These are phyloP conservation scores for Shinisaurus crocodilurus DNA, from an alignment of 2,113 vertebrate species.

Conservation along the genomic window DNA sequence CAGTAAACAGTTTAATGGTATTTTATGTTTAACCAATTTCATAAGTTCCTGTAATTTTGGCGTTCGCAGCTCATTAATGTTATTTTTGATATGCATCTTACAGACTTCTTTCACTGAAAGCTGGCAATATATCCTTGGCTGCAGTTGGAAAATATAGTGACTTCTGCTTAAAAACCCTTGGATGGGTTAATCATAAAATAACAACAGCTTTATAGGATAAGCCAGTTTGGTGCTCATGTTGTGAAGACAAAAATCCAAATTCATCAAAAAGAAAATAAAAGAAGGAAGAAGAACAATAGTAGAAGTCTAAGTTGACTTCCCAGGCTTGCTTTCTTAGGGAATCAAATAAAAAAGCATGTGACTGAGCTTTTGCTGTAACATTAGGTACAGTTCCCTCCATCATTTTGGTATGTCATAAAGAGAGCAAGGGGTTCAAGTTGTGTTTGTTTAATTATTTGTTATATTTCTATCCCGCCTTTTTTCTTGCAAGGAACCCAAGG, in stretches of 20 bases:
- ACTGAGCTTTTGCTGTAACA: background rate
- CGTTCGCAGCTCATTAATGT: slow-evolving; percentile 86
- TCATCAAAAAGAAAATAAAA: no score
- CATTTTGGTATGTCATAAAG: background rate
- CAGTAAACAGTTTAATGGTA: slow-evolving; percentile 87
- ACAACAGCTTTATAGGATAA: background rate
- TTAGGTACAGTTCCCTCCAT: no score
- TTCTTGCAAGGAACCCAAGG: no score
- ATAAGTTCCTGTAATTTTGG: slow-evolving; percentile 86
- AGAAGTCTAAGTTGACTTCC: background rate
- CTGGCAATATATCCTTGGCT: slow-evolving; percentile 58
- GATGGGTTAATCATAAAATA: background rate
- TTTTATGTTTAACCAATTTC: slow-evolving; percentile 88
- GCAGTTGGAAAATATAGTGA: slow-evolving; percentile 65
- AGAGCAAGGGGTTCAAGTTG: background rate
- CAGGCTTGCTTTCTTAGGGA: background rate
- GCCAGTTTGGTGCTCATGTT: background rate
- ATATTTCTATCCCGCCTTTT: no score
- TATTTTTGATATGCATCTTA: slow-evolving; percentile 85
- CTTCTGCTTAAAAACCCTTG: slow-evolving; percentile 45
- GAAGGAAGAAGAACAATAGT: background rate
- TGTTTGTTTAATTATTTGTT: background rate
- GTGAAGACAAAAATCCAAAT: background rate
- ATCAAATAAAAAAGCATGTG: background rate
- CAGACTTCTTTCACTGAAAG: slow-evolving; percentile 72